Percentiles rank a stretch among this genome's conserved stretches.
Evolutionary conservation across 2,888 invertebrate genomes (phyloP).

Genomic region (Thecocarcelia acutangulata): DNA sequence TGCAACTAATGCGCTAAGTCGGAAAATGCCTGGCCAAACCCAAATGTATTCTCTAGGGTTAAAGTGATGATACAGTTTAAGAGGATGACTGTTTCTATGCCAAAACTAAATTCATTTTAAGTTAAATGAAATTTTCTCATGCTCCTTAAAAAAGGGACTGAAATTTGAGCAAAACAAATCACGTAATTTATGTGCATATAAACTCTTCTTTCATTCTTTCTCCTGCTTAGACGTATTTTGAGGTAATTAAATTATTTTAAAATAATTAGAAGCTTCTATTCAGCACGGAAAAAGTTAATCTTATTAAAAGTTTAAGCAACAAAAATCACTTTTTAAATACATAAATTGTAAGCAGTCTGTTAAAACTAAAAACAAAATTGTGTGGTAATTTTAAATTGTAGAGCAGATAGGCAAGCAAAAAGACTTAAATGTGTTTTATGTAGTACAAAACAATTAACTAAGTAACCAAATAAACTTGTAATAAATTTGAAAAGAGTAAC

Average conservation of each 20-base stretch:
- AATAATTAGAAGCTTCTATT: conserved; percentile 8
- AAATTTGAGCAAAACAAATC: conserved; percentile 36
- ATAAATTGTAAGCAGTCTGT: background rate
- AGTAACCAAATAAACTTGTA: no score
- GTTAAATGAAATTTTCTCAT: conserved; percentile 1
- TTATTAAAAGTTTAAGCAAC: background rate
- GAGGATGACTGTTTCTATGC: background rate
- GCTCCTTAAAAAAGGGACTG: background rate
- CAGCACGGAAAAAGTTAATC: background rate
- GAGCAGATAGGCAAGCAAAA: no score
- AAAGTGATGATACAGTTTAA: background rate
- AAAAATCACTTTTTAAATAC: background rate
- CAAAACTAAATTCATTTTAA: conserved; percentile 37
- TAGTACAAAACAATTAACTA: no score
- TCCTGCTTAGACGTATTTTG: background rate
- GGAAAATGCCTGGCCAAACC: no score
- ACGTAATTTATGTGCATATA: background rate
- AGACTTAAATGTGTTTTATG: no score
- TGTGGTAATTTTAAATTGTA: no score
- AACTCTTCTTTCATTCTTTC: background rate
- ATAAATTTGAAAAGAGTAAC: no score
- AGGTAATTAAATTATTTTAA: background rate
- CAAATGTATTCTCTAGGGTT: conserved; percentile 4
- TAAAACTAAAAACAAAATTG: no score
- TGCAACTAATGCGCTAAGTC: no score